Conservation (phyloP, 2,797 vertebrate genomes). For the Carduelis carduelis region DNA sequence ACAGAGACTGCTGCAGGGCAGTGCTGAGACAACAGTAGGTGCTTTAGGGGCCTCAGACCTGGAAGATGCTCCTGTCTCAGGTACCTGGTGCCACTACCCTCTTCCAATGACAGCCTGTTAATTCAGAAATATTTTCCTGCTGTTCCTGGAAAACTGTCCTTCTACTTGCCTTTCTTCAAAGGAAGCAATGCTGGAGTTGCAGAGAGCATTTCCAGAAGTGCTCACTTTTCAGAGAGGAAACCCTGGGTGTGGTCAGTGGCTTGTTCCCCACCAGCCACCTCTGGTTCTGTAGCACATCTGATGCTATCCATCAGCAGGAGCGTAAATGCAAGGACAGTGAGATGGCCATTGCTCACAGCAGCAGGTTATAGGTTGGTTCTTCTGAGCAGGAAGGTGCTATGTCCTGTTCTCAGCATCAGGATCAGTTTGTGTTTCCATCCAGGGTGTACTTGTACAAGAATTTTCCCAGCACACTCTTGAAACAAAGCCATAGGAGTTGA, state of each 20-base stretch:
- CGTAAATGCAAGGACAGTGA: neutral
- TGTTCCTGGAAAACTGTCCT: neutral
- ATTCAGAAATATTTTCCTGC: neutral
- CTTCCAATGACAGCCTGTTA: neutral
- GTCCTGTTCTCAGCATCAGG: neutral
- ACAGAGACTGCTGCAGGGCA: neutral
- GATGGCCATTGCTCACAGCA: neutral
- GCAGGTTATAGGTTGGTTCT: neutral
- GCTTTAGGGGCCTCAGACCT: neutral
- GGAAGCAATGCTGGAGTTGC: neutral
- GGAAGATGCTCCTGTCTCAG: neutral
- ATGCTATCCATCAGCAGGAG: neutral
- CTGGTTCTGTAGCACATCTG: neutral
- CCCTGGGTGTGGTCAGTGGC: neutral
- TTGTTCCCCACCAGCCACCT: neutral
- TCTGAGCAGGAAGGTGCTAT: neutral
- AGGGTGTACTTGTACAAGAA: neutral
- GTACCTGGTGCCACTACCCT: neutral
- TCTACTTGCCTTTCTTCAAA: neutral
- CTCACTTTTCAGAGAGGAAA: accelerated
- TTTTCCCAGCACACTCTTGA: neutral
- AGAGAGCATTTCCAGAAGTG: neutral
- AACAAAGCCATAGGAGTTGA: neutral
- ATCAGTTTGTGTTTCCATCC: neutral
- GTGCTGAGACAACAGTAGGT: neutral